Conservation (phyloP, 2,797 vertebrate species). For the Podarcis lilfordi region DNA sequence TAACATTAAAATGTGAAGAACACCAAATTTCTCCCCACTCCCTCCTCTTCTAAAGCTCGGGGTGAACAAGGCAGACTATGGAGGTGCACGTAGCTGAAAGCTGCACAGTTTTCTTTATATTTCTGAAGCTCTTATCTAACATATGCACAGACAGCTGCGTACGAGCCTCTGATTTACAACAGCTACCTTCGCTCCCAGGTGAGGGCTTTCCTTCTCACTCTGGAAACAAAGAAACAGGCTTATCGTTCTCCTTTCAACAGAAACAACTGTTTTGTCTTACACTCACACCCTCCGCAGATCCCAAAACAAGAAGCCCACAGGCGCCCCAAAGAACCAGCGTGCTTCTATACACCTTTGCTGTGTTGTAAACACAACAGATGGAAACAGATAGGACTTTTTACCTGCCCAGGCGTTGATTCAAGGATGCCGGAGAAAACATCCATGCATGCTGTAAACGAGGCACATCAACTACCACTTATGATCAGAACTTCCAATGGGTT, state of each 20-base stretch:
- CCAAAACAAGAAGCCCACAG: background rate
- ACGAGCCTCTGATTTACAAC: slow-evolving; percentile 24
- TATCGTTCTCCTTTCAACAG: slow-evolving; percentile 31
- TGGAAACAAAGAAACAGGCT: background rate
- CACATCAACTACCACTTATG: too few species aligned
- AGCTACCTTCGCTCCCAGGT: background rate
- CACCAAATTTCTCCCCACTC: too few species aligned
- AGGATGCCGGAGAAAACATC: background rate
- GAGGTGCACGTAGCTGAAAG: background rate
- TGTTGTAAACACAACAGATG: slow-evolving; percentile 6
- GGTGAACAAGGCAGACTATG: too few species aligned
- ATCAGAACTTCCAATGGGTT: too few species aligned
- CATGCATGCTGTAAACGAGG: background rate
- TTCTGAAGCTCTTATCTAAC: background rate
- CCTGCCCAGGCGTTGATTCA: slow-evolving; percentile 8
- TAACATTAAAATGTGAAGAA: too few species aligned
- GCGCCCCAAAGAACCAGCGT: slow-evolving; percentile 7
- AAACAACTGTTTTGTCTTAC: slow-evolving; percentile 12
- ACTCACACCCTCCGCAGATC: slow-evolving; percentile 20
- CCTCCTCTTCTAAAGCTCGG: too few species aligned
- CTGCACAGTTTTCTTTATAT: background rate
- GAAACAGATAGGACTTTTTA: background rate
- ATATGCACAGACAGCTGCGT: background rate
- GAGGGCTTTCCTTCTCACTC: background rate
- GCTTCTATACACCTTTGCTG: background rate